Percentiles rank a stretch among this genome's conserved stretches.
Evolutionary conservation across 1,140 invertebrate species (phyloP).

Genomic region (Zaprionus vittiger): DNA sequence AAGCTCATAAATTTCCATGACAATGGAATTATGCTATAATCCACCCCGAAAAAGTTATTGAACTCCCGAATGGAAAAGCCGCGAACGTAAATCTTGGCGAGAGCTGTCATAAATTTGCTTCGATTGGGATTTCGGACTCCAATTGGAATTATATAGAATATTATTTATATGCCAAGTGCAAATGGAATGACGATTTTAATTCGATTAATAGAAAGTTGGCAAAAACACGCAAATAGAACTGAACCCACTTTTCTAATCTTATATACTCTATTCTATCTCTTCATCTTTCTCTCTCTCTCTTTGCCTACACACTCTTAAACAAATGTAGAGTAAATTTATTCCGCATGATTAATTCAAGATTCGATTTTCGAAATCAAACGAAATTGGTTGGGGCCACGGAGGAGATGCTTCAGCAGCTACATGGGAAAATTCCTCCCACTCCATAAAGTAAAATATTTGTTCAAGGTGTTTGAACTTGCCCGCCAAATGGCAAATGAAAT

Average conservation of each 20-base stretch:
- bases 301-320: slow-evolving; percentile 1
- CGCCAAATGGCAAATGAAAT: slow-evolving; percentile 42
- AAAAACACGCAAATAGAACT: background rate
- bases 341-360: slow-evolving; percentile 68
- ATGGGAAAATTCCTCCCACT: background rate
- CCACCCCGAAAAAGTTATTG: slow-evolving; percentile 49
- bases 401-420: background rate
- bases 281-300: background rate
- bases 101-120: slow-evolving; percentile 53
- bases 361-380: slow-evolving; percentile 49
- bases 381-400: background rate
- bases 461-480: slow-evolving; percentile 54
- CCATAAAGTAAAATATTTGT: slow-evolving; percentile 55
- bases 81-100: slow-evolving; percentile 42
- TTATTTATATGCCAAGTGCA: slow-evolving; percentile 44
- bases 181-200: slow-evolving; percentile 52
- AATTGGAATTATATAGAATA: slow-evolving; percentile 48
- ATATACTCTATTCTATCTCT: background rate
- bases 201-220: slow-evolving; percentile 49
- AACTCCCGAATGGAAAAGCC: slow-evolving; percentile 25
- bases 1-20: slow-evolving; percentile 58
- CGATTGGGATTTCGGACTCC: slow-evolving; percentile 26
- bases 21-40: slow-evolving; percentile 54
- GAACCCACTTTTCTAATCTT: no score
- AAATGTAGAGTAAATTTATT: slow-evolving; percentile 62